Percentiles rank a stretch among this genome's conserved stretches.
phyloP scores from a whole-genome alignment of 2,113 vertebrate genomes.

The Marmota flaviventris region DNA sequence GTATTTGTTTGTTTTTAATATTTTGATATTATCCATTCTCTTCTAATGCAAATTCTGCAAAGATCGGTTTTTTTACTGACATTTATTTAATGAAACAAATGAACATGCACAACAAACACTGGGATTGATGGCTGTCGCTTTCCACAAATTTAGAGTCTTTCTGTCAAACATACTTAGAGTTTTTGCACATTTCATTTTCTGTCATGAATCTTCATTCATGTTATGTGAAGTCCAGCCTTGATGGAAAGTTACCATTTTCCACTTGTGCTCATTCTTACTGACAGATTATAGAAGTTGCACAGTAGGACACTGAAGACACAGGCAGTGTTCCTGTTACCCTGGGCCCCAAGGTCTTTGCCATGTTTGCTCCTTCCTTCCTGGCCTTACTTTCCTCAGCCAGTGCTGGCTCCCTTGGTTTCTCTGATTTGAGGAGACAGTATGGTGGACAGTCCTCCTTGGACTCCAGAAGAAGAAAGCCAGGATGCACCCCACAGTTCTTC shows the following conservation, averaged over 20 bases:
- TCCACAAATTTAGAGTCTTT: not conserved
- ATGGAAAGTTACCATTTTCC: not conserved
- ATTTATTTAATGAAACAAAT: constrained; percentile 40
- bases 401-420: not conserved
- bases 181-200: not conserved
- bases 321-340: too few relatives aligned
- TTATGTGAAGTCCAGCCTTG: not conserved
- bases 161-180: not conserved
- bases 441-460: not conserved
- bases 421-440: not conserved
- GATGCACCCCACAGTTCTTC: not conserved
- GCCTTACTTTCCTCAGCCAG: not conserved
- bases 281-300: not conserved
- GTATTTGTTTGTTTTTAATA: not conserved
- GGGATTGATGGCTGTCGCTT: not conserved
- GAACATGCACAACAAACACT: not conserved
- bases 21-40: not conserved
- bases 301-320: not conserved
- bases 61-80: not conserved
- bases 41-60: constrained; percentile 22
- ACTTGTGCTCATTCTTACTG: not conserved
- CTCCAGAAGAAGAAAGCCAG: not conserved
- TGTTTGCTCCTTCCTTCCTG: not conserved
- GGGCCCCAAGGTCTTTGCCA: not conserved
- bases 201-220: not conserved